These are phyloP conservation scores for Xiphophorus couchianus DNA, from an alignment of 2,113 vertebrate genomes.

Conservation along the genomic window DNA sequence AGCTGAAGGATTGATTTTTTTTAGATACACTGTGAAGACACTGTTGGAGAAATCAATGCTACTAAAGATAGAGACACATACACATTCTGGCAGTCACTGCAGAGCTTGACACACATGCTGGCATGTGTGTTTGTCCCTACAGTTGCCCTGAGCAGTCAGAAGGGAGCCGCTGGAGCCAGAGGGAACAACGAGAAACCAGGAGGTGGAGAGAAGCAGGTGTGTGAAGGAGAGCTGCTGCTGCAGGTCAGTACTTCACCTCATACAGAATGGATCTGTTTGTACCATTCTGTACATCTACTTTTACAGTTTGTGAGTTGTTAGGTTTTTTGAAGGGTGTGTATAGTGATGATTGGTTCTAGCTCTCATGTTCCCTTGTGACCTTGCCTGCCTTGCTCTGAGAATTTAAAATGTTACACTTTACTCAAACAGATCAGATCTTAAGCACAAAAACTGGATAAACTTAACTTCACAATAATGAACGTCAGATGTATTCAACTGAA, in stretches of 20 bases:
- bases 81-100: not conserved
- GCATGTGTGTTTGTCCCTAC: conserved; percentile 24
- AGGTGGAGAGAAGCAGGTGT: conserved; percentile 45
- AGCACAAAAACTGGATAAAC: no score
- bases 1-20: no score
- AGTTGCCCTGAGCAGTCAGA: conserved; percentile 76
- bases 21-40: no score
- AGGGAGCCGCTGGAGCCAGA: conserved; percentile 26
- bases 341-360: not conserved
- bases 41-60: no score
- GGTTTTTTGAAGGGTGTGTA: not conserved
- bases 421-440: no score
- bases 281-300: no score
- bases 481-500: no score
- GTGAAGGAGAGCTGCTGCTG: conserved; percentile 80
- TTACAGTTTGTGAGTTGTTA: no score
- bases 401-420: no score
- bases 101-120: not conserved
- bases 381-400: no score
- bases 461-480: no score
- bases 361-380: not conserved
- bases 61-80: not conserved
- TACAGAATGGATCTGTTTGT: not conserved
- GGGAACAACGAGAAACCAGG: not conserved
- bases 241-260: conserved; percentile 75